Base-by-base conservation (phyloP, 1,140 invertebrate genomes). In the Panonychus citri region DNA sequence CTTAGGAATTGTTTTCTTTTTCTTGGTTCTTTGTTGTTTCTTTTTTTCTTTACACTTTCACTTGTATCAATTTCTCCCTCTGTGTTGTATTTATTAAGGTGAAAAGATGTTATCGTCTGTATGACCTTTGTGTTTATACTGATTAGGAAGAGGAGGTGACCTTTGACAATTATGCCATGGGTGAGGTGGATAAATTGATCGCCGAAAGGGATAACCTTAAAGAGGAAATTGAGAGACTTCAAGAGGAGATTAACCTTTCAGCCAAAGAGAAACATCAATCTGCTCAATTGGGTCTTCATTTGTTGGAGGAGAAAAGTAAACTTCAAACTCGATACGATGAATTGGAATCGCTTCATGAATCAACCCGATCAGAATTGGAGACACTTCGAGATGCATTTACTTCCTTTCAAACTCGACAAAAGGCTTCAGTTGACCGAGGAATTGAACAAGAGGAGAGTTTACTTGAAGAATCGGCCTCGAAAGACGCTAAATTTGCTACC, bases 381-480 rank as follows among this genome's bases (percentile, higher is more conserved):
- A 84, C 85, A 65, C 87, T 90, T 42, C 86, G 90, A 74, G 69
- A 95, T 87, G 88, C 89, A 25, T 76, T 97, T 61, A 80, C 83
- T 61, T 91, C 93, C 74, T 86, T 90, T 68, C 88, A 95, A 70
- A 83, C 82, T 60, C 89, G 82, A 67, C 90, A 94, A 67, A 70
- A 70, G 56, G 81, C 87, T 55, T 89, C 88, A 27, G 90, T 88
- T 50, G 83, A 85, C 67, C 88, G 83, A 68, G 93, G 93, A 53
- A 91, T 96, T 63, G 89, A 96, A 72, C 85, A 93, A 67, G 94
- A 98, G 74, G 90, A 96, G 73, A 82, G 80, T 52, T 77, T 97
- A 48, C 74, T 97, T 49, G 81, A 78, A 61, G 91, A 97, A 71
- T 90, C 86, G 12, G 88, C 87, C 17, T 85, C 83, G 52, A 77